These are phyloP conservation scores for Gasteruption jaculator DNA, from an alignment of 2,888 invertebrate genomes.

Conservation along the genomic window DNA sequence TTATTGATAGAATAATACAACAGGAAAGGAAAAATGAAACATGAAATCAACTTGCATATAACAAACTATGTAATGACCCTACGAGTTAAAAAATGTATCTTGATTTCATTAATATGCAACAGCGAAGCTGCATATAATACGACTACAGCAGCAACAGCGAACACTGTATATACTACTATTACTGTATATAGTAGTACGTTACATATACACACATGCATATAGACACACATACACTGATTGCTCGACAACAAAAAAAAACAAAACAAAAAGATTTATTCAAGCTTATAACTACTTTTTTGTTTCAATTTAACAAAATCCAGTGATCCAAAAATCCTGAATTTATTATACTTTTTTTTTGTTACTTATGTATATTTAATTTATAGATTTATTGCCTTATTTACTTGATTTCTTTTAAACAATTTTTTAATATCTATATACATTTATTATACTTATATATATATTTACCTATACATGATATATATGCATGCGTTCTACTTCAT, in stretches of 20 bases:
- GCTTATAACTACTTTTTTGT: constrained; percentile 25
- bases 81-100: no score
- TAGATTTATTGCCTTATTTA: no score
- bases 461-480: constrained; percentile 32
- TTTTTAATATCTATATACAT: constrained; percentile 16
- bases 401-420: constrained; percentile 14
- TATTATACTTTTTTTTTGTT: constrained; percentile 19
- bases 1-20: no score
- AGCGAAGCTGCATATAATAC: no score
- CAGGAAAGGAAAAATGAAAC: no score
- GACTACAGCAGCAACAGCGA: no score
- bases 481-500: constrained; percentile 41
- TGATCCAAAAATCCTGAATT: constrained; percentile 19
- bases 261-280: no score
- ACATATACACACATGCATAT: constrained; percentile 8
- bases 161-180: no score
- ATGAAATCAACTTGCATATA: no score
- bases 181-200: no score
- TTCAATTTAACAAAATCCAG: constrained; percentile 21
- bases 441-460: constrained; percentile 16
- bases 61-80: no score
- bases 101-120: no score
- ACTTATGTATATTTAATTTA: constrained; percentile 25
- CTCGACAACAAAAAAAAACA: constrained; percentile 2
- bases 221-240: constrained; percentile 8